A percentile compares a stretch with the other conserved stretches of the same genome.
These are phyloP conservation scores for Drosophila ogumai DNA, from an alignment of 1,140 invertebrate genomes.

Conservation along the genomic window DNA sequence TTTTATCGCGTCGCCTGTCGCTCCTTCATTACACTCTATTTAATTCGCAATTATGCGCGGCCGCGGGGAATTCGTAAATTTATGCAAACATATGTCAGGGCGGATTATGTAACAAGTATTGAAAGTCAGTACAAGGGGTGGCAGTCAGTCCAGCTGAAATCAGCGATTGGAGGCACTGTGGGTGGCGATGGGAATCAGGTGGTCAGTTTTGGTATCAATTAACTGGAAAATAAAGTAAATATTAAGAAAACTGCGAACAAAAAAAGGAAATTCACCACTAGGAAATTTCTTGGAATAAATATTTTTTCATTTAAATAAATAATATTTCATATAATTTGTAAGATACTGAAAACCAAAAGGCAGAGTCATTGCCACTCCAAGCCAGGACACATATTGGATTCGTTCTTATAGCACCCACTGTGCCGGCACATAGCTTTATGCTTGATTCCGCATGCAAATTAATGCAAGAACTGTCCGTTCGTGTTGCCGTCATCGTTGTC, in stretches of 20 bases:
- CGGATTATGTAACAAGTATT: constrained; percentile 74
- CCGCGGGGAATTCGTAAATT: constrained; percentile 52
- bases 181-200: not conserved
- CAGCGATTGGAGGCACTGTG: constrained; percentile 39
- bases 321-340: too few relatives aligned
- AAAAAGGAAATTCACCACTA: too few relatives aligned
- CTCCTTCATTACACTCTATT: constrained; percentile 71
- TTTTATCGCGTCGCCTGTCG: constrained; percentile 36
- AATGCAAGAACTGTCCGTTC: constrained; percentile 78
- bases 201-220: not conserved
- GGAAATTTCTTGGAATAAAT: too few relatives aligned
- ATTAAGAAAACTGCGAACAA: not conserved
- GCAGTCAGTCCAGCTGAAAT: constrained; percentile 19
- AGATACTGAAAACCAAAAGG: not conserved
- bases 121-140: constrained; percentile 32
- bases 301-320: not conserved
- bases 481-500: constrained; percentile 68
- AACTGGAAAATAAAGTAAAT: not conserved
- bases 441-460: constrained; percentile 78
- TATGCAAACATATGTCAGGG: constrained; percentile 80
- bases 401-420: constrained; percentile 33
- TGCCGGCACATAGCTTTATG: constrained; percentile 28
- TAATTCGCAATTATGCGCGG: constrained; percentile 74
- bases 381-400: not conserved
- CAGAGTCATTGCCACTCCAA: too few relatives aligned